Base-by-base conservation (phyloP, 2,113 vertebrate genomes). In the Leptosomus discolor region DNA sequence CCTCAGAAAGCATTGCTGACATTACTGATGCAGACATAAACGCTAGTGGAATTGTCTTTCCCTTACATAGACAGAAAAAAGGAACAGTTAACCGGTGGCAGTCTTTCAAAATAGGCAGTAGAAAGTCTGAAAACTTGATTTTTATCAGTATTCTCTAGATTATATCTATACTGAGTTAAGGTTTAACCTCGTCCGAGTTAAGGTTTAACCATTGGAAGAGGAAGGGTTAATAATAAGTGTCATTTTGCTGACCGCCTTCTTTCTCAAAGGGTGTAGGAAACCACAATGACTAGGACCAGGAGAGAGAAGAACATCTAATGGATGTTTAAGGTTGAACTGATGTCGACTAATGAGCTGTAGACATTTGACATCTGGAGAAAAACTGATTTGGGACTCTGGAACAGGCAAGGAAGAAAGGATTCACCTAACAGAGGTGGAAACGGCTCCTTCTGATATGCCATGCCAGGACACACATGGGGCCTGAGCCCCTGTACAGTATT, bases 371-470 rank as follows among this genome's bases (percentile, higher is more conserved):
- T 78, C 12, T 79, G 60, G 4, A 91, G 46, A 91, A 85, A 73
- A 63, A 27, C 2, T 24, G 5, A 24, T 83, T 8, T 1, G 5
- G 24, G 36, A 30, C 9, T 82, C 50, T 23, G 16, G 15, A 88
- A 64, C 1, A 21, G 50, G n/a, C 23, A 56, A 69, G 53, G 37
- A 63, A 20, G 24, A 79, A 63, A 45, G 18, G 30, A 36, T 6
- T 48, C 21, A 39, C 41, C 48, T 46, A 27, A 60, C n/a, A 71
- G 41, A 39, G 34, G 29, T 60, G 39, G 45, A 64, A 77, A 36
- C 1, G 1, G 17, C 11, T 7, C 16, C 5, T 79, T 50, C 15
- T 50, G 48, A 34, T 65, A 11, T 2, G 8, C 17, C 1, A 1
- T 70, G 20, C 26, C 53, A 70, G 29, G 41, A 78, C 65, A 37